phyloP scores from a whole-genome alignment of 2,888 invertebrate species.

The Eustalomyia histrio region DNA sequence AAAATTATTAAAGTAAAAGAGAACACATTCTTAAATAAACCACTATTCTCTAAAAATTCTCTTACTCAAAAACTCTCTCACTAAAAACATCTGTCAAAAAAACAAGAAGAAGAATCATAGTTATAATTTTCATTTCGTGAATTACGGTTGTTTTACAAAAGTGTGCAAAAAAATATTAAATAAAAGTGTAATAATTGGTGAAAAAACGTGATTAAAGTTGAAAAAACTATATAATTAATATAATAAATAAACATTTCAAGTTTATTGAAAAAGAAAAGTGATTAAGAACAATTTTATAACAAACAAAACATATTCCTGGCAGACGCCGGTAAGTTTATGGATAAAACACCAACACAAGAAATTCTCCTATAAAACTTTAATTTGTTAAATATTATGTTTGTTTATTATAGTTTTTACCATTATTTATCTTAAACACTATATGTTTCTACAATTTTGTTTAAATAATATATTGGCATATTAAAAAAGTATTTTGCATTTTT shows the following conservation, averaged over 20 bases:
- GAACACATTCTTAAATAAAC: slow-evolving; percentile 2
- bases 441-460: neutral
- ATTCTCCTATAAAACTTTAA: neutral
- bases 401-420: neutral
- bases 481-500: too few species aligned
- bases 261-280: neutral
- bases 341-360: neutral
- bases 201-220: neutral
- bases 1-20: slow-evolving; percentile 15
- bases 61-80: neutral
- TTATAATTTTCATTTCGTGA: slow-evolving; percentile 22
- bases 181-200: neutral
- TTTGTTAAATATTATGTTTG: too few species aligned
- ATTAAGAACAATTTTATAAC: neutral
- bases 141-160: slow-evolving; percentile 65
- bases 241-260: neutral
- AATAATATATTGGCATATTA: neutral
- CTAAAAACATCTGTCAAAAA: slow-evolving; percentile 45
- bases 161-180: slow-evolving; percentile 50
- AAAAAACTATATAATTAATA: neutral
- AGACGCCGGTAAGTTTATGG: neutral
- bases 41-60: slow-evolving; percentile 41
- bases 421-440: neutral
- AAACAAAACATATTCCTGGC: neutral
- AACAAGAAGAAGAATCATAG: slow-evolving; percentile 31